These are phyloP conservation scores for Sesia bembeciformis DNA, from an alignment of 2,888 invertebrate genomes.

Conservation along the genomic window DNA sequence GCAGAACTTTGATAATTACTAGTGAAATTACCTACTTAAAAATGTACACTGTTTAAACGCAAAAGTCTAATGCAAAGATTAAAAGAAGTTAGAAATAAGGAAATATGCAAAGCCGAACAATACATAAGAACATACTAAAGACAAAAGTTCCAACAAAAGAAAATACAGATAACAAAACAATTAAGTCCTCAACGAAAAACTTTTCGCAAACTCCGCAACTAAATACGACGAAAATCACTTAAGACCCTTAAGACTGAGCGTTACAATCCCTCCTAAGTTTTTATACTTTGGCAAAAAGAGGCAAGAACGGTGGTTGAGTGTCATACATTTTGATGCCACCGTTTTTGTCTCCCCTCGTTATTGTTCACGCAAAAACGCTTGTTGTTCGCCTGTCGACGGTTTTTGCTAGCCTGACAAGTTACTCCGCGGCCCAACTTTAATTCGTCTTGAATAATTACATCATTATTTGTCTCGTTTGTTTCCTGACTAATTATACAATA, in stretches of 20 bases:
- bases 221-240: slow-evolving; percentile 47
- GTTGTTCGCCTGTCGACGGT: slow-evolving; percentile 52
- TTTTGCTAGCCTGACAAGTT: slow-evolving; percentile 63
- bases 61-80: background rate
- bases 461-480: slow-evolving; percentile 36
- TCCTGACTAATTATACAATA: background rate
- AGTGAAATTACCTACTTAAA: too few relatives aligned
- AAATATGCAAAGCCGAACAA: background rate
- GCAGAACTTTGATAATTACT: too few relatives aligned
- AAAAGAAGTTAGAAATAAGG: background rate
- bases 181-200: slow-evolving; percentile 42
- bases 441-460: slow-evolving; percentile 61
- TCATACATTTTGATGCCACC: slow-evolving; percentile 59
- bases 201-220: slow-evolving; percentile 36
- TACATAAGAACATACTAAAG: background rate
- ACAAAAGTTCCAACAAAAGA: slow-evolving; percentile 10
- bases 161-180: slow-evolving; percentile 36
- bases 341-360: slow-evolving; percentile 51
- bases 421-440: slow-evolving; percentile 44
- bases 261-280: slow-evolving; percentile 41
- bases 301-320: slow-evolving; percentile 38
- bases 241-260: slow-evolving; percentile 31
- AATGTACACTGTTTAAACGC: too few relatives aligned
- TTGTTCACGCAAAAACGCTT: slow-evolving; percentile 50
- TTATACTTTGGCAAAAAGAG: slow-evolving; percentile 37